Evolutionary conservation across 1,140 invertebrate species (phyloP).

Genomic region (Aporrectodea caliginosa): DNA sequence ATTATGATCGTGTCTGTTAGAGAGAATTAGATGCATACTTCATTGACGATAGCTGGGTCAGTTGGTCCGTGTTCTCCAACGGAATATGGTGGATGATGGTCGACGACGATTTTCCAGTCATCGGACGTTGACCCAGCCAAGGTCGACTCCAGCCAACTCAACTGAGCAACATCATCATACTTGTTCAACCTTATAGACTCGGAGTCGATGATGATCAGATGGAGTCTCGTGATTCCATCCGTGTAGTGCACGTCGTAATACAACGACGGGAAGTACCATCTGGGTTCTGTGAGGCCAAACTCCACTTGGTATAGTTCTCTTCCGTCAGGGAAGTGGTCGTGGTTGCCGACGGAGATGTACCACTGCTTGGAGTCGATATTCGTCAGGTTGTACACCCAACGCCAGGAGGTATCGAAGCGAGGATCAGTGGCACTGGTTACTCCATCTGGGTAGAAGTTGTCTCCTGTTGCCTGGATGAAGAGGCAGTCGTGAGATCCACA

Average conservation of each 20-base stretch:
- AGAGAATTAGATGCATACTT: no score
- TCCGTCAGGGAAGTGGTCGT: slow-evolving; percentile 8
- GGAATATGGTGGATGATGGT: slow-evolving; percentile 14
- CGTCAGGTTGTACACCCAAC: neutral
- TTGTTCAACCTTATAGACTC: neutral
- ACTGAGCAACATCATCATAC: neutral
- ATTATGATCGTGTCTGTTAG: no score
- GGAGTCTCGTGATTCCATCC: neutral
- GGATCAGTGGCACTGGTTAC: slow-evolving; percentile 22
- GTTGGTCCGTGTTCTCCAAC: neutral
- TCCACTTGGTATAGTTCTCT: slow-evolving; percentile 23
- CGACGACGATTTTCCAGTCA: slow-evolving; percentile 19
- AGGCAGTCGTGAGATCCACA: no score
- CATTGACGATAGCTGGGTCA: neutral
- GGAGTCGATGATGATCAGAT: neutral
- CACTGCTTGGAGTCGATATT: neutral
- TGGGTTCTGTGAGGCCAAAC: neutral
- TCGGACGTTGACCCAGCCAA: neutral
- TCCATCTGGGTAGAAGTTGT: slow-evolving; percentile 29
- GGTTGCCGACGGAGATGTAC: slow-evolving; percentile 7
- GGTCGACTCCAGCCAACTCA: neutral
- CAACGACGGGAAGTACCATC: slow-evolving; percentile 24
- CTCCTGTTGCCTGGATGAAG: no score
- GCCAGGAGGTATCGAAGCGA: slow-evolving; percentile 14
- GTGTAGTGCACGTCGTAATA: neutral